These are phyloP conservation scores for Mastigias papua DNA, from an alignment of 30 jellyfish, hydroid and myxozoan genomes.

Conservation along the genomic window DNA sequence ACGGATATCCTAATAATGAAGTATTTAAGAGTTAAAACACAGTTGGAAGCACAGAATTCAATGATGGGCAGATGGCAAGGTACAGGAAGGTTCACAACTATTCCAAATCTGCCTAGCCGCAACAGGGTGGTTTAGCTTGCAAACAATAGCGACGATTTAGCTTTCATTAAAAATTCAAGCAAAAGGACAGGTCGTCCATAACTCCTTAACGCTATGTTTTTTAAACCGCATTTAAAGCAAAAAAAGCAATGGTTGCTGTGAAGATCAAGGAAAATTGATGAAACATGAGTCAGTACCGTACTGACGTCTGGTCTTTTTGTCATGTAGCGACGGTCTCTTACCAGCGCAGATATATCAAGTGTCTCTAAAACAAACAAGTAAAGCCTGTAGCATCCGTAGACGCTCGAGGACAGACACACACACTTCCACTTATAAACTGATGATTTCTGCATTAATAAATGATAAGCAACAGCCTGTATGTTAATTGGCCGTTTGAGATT, in stretches of 20 bases:
- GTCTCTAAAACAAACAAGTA: slow-evolving; percentile 10
- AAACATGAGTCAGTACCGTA: not conserved
- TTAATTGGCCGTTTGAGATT: slow-evolving; percentile 56
- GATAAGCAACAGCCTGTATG: slow-evolving; percentile 55
- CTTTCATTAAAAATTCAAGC: slow-evolving; percentile 77
- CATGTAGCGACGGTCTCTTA: not conserved
- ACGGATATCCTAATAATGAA: slow-evolving; percentile 1
- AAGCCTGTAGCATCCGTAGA: slow-evolving; percentile 1
- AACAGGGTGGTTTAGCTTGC: slow-evolving; percentile 67
- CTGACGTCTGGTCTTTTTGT: not conserved
- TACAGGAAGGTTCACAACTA: slow-evolving; percentile 35
- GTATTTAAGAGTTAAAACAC: slow-evolving; percentile 22
- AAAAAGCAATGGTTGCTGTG: slow-evolving; percentile 34
- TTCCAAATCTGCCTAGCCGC: slow-evolving; percentile 52
- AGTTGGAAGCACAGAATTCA: slow-evolving; percentile 14
- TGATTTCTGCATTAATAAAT: slow-evolving; percentile 47
- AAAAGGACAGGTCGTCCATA: slow-evolving; percentile 77
- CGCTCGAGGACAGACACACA: not conserved
- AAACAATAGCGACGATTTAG: slow-evolving; percentile 69
- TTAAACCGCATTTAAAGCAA: slow-evolving; percentile 49
- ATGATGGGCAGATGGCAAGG: slow-evolving; percentile 53
- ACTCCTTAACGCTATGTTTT: slow-evolving; percentile 36
- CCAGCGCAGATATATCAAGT: not conserved
- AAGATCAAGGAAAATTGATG: slow-evolving; percentile 11
- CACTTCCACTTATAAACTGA: slow-evolving; percentile 7